Evolutionary conservation across 1,140 invertebrate genomes (phyloP).

Genomic region (Hylyphantes graminicola): DNA sequence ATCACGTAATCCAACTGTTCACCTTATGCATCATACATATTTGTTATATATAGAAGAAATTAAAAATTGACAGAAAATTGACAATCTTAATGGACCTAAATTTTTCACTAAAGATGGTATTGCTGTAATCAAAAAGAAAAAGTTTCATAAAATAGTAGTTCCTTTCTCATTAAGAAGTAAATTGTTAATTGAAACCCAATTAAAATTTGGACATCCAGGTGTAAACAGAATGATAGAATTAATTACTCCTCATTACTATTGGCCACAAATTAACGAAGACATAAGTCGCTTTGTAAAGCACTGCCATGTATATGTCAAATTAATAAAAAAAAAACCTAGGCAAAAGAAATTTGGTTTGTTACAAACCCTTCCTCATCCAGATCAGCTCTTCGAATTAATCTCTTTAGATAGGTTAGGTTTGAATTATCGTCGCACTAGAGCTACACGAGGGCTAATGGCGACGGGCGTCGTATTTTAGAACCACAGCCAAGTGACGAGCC

Average conservation of each 20-base stretch:
- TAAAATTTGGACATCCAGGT: conserved; percentile 1
- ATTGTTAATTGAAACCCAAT: background rate
- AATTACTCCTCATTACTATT: background rate
- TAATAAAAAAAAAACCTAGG: background rate
- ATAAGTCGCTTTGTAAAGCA: background rate
- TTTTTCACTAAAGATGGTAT: background rate
- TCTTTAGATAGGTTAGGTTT: too few species aligned
- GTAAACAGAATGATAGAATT: background rate
- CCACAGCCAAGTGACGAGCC: too few species aligned
- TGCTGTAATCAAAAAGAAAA: background rate
- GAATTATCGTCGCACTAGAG: too few species aligned
- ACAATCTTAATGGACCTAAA: background rate
- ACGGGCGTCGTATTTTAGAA: too few species aligned
- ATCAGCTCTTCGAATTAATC: conserved; percentile 2
- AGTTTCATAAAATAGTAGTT: background rate
- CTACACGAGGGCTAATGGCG: too few species aligned
- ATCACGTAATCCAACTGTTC: too few species aligned
- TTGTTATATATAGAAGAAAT: background rate
- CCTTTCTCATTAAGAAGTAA: background rate
- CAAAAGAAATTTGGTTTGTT: conserved; percentile 6
- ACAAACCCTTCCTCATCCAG: background rate
- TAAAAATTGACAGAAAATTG: background rate
- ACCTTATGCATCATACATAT: background rate
- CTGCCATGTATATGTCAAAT: conserved; percentile 5
- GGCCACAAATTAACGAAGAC: background rate